Evolutionary conservation across 2,888 invertebrate species (phyloP).

Genomic region (Protophormia terraenovae): DNA sequence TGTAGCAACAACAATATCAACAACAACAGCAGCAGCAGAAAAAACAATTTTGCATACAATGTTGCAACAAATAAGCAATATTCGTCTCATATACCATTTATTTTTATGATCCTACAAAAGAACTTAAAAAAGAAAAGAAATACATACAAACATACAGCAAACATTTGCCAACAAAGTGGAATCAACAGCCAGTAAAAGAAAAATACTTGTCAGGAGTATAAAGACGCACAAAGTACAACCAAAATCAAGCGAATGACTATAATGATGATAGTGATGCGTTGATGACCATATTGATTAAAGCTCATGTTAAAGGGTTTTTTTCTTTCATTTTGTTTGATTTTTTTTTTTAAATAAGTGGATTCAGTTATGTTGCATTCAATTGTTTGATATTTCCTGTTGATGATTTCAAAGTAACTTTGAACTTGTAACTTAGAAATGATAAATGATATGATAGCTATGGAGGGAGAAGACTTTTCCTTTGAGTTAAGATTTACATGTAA

Average conservation of each 20-base stretch:
- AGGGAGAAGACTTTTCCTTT: too few relatives aligned
- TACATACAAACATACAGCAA: not conserved
- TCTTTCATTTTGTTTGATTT: not conserved
- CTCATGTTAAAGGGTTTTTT: constrained; percentile 24
- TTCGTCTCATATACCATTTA: constrained; percentile 64
- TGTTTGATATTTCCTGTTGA: constrained; percentile 1
- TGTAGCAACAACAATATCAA: constrained; percentile 5
- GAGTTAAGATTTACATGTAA: too few relatives aligned
- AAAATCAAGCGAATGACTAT: not conserved
- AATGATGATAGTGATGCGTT: constrained; percentile 31
- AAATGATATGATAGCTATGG: not conserved
- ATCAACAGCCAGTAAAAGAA: constrained; percentile 22
- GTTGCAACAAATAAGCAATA: constrained; percentile 64
- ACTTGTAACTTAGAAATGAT: not conserved
- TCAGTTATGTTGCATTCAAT: not conserved
- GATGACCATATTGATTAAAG: constrained; percentile 37
- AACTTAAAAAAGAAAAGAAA: not conserved
- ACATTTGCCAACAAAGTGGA: not conserved
- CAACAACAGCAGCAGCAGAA: not conserved
- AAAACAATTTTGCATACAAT: constrained; percentile 58
- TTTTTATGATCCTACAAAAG: constrained; percentile 59
- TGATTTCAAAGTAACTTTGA: not conserved
- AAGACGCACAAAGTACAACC: not conserved
- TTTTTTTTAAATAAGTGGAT: constrained; percentile 16
- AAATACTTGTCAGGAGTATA: not conserved